Evolutionary conservation across 2,888 invertebrate species (phyloP).

Genomic region (Dryobotodes eremita): DNA sequence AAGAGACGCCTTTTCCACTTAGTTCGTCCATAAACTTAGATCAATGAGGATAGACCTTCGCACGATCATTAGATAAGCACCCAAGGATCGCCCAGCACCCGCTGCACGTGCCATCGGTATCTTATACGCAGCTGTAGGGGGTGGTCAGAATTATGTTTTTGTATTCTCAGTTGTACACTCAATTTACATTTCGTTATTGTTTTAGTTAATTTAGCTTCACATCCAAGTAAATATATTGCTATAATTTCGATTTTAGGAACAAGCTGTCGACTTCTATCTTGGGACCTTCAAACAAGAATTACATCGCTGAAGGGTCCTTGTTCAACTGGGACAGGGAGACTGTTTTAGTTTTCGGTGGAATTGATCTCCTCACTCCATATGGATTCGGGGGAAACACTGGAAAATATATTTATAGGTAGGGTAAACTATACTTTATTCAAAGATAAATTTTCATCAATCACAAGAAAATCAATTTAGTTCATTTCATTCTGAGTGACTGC

Average conservation of each 20-base stretch:
- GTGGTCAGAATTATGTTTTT: neutral
- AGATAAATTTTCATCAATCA: no score
- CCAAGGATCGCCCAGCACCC: neutral
- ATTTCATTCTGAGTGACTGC: neutral
- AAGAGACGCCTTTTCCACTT: neutral
- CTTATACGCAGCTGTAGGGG: neutral
- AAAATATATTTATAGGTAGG: conserved; percentile 90
- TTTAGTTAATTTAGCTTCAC: neutral
- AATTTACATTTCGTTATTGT: neutral
- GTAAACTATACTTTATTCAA: conserved; percentile 70
- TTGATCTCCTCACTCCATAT: conserved; percentile 92
- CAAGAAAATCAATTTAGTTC: neutral
- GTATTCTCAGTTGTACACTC: neutral
- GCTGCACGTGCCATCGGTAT: neutral
- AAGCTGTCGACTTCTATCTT: conserved; percentile 85
- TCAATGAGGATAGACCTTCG: neutral
- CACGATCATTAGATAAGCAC: neutral
- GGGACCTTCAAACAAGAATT: conserved; percentile 87
- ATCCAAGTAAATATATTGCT: conserved; percentile 23
- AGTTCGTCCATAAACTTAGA: neutral
- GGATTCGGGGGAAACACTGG: conserved; percentile 91
- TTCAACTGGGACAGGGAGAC: conserved; percentile 91
- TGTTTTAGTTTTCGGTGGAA: conserved; percentile 93
- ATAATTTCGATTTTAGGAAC: conserved; percentile 75
- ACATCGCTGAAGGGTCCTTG: conserved; percentile 87